A percentile compares a stretch with the other conserved stretches of the same genome.
Evolutionary conservation across 2,888 invertebrate species (phyloP).

Genomic region (Malachius bipustulatus): DNA sequence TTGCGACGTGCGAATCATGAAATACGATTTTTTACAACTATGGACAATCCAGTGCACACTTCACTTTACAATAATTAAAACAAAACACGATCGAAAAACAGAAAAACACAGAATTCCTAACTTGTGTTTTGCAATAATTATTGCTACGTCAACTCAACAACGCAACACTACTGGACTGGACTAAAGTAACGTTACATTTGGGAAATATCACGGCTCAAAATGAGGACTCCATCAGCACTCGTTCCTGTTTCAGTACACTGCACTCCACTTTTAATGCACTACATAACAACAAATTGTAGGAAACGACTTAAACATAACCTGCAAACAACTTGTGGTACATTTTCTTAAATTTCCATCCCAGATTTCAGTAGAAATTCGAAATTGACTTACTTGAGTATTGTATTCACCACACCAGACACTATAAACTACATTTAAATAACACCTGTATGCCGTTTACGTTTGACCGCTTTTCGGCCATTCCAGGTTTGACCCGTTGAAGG

Average conservation of each 20-base stretch:
- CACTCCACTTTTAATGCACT: constrained; percentile 33
- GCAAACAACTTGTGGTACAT: too few species aligned
- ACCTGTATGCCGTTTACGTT: constrained; percentile 34
- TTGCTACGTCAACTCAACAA: not conserved
- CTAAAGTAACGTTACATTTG: constrained; percentile 33
- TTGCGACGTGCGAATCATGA: too few species aligned
- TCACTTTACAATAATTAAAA: too few species aligned
- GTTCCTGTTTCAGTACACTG: constrained; percentile 30
- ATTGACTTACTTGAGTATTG: constrained; percentile 20
- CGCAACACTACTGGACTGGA: not conserved
- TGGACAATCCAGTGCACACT: too few species aligned
- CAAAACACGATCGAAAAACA: too few species aligned
- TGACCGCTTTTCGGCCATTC: constrained; percentile 41
- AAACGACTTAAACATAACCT: constrained; percentile 23
- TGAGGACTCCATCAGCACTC: constrained; percentile 26
- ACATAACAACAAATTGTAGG: constrained; percentile 32
- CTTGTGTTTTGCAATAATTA: too few species aligned
- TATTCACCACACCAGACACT: constrained; percentile 22
- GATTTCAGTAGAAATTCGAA: too few species aligned
- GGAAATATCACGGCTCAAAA: constrained; percentile 22
- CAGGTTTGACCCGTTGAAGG: constrained; percentile 37
- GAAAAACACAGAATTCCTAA: too few species aligned
- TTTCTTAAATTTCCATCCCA: too few species aligned
- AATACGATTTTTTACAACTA: too few species aligned
- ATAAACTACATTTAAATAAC: constrained; percentile 36